These are phyloP conservation scores for Hippopotamyrus pictus DNA, from an alignment of 2,797 vertebrate species.

Conservation along the genomic window DNA sequence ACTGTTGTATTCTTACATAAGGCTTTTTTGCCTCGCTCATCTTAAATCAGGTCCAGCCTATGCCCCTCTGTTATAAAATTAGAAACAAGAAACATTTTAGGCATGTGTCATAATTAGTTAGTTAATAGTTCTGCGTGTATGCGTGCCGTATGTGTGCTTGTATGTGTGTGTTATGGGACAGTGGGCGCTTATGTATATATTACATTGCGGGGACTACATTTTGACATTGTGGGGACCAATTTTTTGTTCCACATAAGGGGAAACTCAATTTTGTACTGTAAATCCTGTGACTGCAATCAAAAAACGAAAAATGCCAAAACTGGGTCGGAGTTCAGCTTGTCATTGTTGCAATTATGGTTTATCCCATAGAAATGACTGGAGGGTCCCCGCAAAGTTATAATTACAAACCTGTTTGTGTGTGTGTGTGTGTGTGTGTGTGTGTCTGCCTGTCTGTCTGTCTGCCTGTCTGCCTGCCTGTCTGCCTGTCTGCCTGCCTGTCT, in stretches of 20 bases:
- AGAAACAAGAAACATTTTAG: neutral
- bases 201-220: neutral
- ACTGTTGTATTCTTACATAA: neutral
- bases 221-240: neutral
- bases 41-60: neutral
- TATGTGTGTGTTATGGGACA: neutral
- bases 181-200: neutral
- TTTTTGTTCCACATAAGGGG: neutral
- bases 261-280: neutral
- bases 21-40: neutral
- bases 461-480: slow-evolving; percentile 13
- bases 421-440: neutral
- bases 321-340: neutral
- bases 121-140: neutral
- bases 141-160: neutral
- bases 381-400: neutral
- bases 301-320: neutral
- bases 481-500: neutral
- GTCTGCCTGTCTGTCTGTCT: no score
- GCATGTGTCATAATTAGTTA: neutral
- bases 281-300: neutral
- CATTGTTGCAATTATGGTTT: neutral
- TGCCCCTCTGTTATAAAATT: neutral
- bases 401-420: neutral
- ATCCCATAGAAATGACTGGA: neutral